A percentile compares a stretch with the other conserved stretches of the same genome.
phyloP scores from a whole-genome alignment of 1,140 invertebrate genomes.

The Drosophila parvula region DNA sequence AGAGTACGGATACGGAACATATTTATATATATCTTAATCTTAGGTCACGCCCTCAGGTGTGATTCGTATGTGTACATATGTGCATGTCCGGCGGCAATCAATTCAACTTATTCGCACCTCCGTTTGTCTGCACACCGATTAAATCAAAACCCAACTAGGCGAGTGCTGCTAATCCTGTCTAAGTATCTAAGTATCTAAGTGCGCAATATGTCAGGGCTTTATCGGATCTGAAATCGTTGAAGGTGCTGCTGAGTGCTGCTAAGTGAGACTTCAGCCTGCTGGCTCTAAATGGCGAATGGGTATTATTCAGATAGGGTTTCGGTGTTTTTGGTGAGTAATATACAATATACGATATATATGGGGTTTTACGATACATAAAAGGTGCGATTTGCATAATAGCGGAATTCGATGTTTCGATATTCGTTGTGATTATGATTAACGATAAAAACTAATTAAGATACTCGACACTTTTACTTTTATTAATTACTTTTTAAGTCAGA shows the following conservation, averaged over 20 bases:
- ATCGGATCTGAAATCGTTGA: constrained; percentile 36
- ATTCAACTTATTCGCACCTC: constrained; percentile 61
- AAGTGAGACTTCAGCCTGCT: constrained; percentile 57
- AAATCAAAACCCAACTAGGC: constrained; percentile 69
- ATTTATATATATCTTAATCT: constrained; percentile 45
- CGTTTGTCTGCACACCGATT: constrained; percentile 60
- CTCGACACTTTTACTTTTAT: neutral
- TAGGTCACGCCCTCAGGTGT: constrained; percentile 2
- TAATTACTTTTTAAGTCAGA: neutral
- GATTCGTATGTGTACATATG: neutral
- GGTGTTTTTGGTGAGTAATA: constrained; percentile 8
- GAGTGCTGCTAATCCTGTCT: constrained; percentile 50
- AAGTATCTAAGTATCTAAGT: constrained; percentile 46
- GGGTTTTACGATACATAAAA: constrained; percentile 10
- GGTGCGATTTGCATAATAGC: constrained; percentile 45
- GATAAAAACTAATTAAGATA: neutral
- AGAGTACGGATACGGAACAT: constrained; percentile 62
- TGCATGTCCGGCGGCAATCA: constrained; percentile 66
- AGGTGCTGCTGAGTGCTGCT: constrained; percentile 23
- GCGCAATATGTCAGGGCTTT: constrained; percentile 45
- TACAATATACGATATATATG: constrained; percentile 6
- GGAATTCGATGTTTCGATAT: constrained; percentile 16
- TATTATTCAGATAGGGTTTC: constrained; percentile 8
- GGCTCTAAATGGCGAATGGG: constrained; percentile 55
- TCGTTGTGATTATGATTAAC: neutral